phyloP scores from a whole-genome alignment of 2,797 vertebrate genomes.

The Malurus splendens region DNA sequence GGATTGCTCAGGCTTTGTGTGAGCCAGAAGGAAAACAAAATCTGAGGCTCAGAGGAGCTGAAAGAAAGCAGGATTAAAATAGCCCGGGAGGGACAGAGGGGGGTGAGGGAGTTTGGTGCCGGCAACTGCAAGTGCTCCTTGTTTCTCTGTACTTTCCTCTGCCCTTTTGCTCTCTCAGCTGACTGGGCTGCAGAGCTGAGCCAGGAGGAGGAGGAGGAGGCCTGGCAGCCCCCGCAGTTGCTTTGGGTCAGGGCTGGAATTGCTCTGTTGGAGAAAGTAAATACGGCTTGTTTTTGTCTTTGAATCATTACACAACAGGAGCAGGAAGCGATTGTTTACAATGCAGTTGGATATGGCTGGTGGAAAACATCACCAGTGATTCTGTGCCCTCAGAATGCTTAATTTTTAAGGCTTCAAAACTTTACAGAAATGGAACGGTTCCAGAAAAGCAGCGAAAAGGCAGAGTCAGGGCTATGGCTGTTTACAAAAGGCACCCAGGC shows the following conservation, averaged over 20 bases:
- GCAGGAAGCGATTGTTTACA: conserved; percentile 37
- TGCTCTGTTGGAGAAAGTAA: conserved; percentile 44
- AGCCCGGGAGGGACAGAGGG: conserved; percentile 3
- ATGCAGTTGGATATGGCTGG: not conserved
- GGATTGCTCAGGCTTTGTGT: not conserved
- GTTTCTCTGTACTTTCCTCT: conserved; percentile 42
- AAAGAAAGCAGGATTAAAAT: conserved; percentile 59
- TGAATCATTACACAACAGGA: conserved; percentile 8
- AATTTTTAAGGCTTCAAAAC: not conserved
- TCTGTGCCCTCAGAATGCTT: not conserved
- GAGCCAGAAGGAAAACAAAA: conserved; percentile 17
- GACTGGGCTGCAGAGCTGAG: conserved; percentile 19
- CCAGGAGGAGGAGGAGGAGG: conserved; percentile 13
- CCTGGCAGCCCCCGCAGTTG: not conserved
- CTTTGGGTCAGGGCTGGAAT: conserved; percentile 29
- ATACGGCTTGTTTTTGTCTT: conserved; percentile 23
- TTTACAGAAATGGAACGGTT: not conserved
- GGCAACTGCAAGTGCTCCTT: conserved; percentile 8
- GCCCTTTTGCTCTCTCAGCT: conserved; percentile 58
- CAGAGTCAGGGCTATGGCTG: not conserved
- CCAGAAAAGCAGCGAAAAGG: not conserved
- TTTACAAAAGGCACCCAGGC: not conserved
- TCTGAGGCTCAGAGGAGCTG: not conserved
- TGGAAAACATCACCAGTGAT: not conserved
- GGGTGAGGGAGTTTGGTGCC: not conserved